Evolutionary conservation across 2,113 vertebrate genomes (phyloP).

Genomic region (Forbesichthys agassizii): DNA sequence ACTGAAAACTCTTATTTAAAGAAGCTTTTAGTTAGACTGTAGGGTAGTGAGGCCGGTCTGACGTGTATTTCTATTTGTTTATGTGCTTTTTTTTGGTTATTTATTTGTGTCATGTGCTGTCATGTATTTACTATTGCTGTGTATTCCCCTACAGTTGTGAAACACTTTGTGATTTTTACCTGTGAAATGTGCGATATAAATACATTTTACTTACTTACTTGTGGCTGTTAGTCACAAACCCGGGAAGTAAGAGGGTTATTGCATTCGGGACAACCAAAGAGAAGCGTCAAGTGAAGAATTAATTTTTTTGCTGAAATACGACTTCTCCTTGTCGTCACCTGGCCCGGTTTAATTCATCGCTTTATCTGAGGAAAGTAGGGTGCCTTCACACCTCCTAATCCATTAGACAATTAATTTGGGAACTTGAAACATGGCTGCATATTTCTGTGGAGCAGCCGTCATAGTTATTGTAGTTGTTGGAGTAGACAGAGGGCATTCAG

Average conservation of each 20-base stretch:
- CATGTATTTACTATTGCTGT: too few relatives aligned
- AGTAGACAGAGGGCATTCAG: constrained; percentile 59
- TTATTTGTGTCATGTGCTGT: too few relatives aligned
- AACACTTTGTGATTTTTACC: too few relatives aligned
- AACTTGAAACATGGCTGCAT: constrained; percentile 64
- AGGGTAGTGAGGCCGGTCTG: too few relatives aligned
- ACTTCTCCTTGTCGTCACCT: constrained; percentile 72
- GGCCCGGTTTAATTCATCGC: constrained; percentile 74
- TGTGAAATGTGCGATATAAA: too few relatives aligned
- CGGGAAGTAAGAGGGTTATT: constrained; percentile 11
- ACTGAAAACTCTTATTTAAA: too few relatives aligned
- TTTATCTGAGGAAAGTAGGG: constrained; percentile 64
- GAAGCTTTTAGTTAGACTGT: too few relatives aligned
- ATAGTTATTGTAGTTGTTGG: constrained; percentile 46
- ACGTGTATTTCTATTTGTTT: too few relatives aligned
- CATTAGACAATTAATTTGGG: constrained; percentile 75
- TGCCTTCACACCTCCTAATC: constrained; percentile 67
- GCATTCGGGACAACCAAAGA: constrained; percentile 70
- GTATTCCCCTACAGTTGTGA: too few relatives aligned
- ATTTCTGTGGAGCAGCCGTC: constrained; percentile 60
- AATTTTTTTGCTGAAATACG: constrained; percentile 53
- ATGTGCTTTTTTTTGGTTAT: too few relatives aligned
- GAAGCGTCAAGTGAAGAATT: constrained; percentile 51
- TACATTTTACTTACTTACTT: too few relatives aligned
- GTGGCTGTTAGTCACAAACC: too few relatives aligned